Base-by-base conservation (phyloP, 53 echinoderm and acorn worm genomes). In the Stichopus horrens region DNA sequence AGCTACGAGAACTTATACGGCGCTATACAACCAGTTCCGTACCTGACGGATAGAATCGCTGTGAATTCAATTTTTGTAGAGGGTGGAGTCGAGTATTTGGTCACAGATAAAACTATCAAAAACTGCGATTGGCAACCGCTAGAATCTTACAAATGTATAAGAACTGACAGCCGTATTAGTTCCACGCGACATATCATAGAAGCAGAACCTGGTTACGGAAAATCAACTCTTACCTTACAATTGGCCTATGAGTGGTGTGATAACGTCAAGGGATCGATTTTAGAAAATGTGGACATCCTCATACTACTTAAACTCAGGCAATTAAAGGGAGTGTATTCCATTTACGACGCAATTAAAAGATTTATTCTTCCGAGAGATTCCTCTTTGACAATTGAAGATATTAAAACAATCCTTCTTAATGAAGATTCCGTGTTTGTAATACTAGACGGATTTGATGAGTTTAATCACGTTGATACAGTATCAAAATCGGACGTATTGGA, bases 371-470 rank as follows among this genome's bases (percentile, higher is more conserved):
- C 82, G 5, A 81, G 54, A 81, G 82, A 81, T 21, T 56, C 82
- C 8, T 13, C 9, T 54, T 21, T 81, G 18, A 52, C 6, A 8
- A 54, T 56, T 9, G 21, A 54, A 3, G 82, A 81, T 54, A 57
- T 81, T 5, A 54, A 55, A 21, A 7, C 54, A 7, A 55, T 81
- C 54, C 16, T 81, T 7, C 14, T 7, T 81, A 13, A 8, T 6
- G n/a, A 13, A 7, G 18, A 71, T 5, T n/a, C 5, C n/a, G 82
- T 81, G n/a, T 55, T 81, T 8, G n/a, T 81, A 0, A 55, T 81
- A 8, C 58, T 81, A 4, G 82, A 81, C 20, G 82, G 82, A 5
- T 81, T 56, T 81, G 82, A 81, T 57, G 82, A 81, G 58, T 81
- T 56, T 57, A 55, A 55, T 8, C 56, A 55, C 8, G 56, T 16